Evolutionary conservation across 2,797 vertebrate species (phyloP).

Genomic region (Tachyglossus aculeatus): DNA sequence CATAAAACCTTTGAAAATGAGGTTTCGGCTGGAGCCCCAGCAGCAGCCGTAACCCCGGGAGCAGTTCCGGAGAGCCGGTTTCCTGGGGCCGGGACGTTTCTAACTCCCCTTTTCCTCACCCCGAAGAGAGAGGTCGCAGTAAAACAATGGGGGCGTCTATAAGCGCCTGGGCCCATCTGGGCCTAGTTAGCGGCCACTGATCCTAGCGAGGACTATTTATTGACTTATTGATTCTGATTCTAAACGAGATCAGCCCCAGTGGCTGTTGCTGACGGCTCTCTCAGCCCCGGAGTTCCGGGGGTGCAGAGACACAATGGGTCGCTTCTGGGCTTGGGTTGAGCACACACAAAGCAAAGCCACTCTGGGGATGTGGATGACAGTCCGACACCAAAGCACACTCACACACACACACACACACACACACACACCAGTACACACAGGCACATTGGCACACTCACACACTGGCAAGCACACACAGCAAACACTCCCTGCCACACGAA

Average conservation of each 20-base stretch:
- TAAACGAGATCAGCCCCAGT: conserved; percentile 65
- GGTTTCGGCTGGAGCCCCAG: conserved; percentile 41
- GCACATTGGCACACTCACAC: too few relatives aligned
- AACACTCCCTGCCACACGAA: too few relatives aligned
- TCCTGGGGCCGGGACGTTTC: too few relatives aligned
- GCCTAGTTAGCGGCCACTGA: conserved; percentile 57
- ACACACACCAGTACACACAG: too few relatives aligned
- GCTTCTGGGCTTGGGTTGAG: background rate
- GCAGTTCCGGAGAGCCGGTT: too few relatives aligned
- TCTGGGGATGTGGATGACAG: background rate
- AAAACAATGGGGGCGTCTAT: too few relatives aligned
- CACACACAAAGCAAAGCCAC: background rate
- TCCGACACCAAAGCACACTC: background rate
- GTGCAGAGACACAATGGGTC: background rate
- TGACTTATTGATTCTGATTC: conserved; percentile 68
- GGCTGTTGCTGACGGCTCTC: too few relatives aligned
- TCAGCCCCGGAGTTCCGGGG: too few relatives aligned
- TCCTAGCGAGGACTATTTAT: conserved; percentile 64
- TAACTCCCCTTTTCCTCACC: too few relatives aligned
- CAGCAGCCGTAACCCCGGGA: background rate
- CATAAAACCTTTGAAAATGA: conserved; percentile 35
- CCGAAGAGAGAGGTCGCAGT: too few relatives aligned
- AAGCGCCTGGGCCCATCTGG: conserved; percentile 65
- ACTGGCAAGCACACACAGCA: too few relatives aligned
- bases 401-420: too few relatives aligned